Evolutionary conservation across 1,140 invertebrate species (phyloP), one percentile per base, ranked within the genome.

Genomic region (Drosophila teissieri): DNA sequence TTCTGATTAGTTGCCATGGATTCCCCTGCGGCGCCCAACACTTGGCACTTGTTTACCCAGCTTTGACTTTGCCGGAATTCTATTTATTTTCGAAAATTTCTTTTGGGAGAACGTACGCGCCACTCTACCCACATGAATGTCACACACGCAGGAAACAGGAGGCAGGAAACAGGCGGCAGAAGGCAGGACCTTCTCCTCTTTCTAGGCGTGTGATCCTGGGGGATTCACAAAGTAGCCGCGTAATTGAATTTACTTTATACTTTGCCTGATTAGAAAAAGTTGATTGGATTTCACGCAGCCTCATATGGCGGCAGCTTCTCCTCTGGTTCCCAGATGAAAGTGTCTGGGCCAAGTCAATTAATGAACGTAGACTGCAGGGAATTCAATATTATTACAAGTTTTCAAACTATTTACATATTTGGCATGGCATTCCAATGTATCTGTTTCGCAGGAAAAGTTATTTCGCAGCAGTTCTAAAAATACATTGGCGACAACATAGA

Each of bases 211-310:
- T 80, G 84, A 88, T 88, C 80, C 83, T 68, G 45, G 31, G 76
- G 83, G 80, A 78, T 89, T 84, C 89, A 67, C 76, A 83, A 88
- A 88, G 84, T 88, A 88, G 84, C 84, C 83, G 83, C 84, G 84
- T 88, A 88, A 88, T 88, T 88, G 84, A 88, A 88, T 88, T 88
- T 88, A 89, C 84, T 88, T 88, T 89, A 88, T 88, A 88, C 84
- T 88, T 84, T 80, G 69, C 39, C 76, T 84, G 84, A 88, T 88
- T 88, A 88, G 84, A 89, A 89, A 55, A 79, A 61, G 72, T 70
- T 88, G 84, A 88, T 88, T 88, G 84, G 73, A 88, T 88, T 88
- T 84, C 56, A 58, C 63, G 67, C 64, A 54, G 64, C 58, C 44
- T 46, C 74, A 56, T 40, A 63, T 63, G 54, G 56, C 42, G 61